Conservation (phyloP, 2,797 vertebrate species). For the Cirrhinus mrigala region DNA sequence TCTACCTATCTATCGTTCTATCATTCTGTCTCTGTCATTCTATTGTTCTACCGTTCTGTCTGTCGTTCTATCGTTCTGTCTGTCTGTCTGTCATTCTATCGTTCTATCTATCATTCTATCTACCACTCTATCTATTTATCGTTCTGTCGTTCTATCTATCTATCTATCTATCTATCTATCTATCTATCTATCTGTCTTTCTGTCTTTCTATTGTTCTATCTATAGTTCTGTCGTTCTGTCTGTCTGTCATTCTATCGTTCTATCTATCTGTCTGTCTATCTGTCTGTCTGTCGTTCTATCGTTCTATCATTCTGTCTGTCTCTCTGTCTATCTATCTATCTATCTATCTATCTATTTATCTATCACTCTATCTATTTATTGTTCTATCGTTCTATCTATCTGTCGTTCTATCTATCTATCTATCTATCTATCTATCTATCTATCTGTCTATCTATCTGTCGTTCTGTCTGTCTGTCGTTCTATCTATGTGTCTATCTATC, state of each 20-base stretch:
- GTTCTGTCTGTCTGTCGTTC: neutral
- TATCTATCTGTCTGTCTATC: neutral
- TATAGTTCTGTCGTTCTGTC: rapidly evolving
- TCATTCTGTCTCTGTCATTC: rapidly evolving
- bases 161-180: too few species aligned
- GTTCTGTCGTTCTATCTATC: rapidly evolving
- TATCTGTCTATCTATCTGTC: neutral
- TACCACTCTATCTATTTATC: neutral
- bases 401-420: rapidly evolving
- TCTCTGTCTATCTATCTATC: rapidly evolving
- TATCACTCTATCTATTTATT: neutral
- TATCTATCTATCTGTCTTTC: neutral
- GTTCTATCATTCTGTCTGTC: neutral
- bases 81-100: rapidly evolving
- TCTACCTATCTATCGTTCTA: rapidly evolving
- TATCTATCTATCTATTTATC: rapidly evolving
- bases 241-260: neutral
- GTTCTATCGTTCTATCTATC: neutral
- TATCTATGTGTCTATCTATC: too few species aligned
- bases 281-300: too few species aligned
- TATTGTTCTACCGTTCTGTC: rapidly evolving
- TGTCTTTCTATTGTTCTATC: rapidly evolving
- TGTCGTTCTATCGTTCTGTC: rapidly evolving
- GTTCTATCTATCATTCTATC: neutral
- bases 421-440: neutral